Evolutionary conservation across 2,113 vertebrate species (phyloP).

Genomic region (Tyto alba): DNA sequence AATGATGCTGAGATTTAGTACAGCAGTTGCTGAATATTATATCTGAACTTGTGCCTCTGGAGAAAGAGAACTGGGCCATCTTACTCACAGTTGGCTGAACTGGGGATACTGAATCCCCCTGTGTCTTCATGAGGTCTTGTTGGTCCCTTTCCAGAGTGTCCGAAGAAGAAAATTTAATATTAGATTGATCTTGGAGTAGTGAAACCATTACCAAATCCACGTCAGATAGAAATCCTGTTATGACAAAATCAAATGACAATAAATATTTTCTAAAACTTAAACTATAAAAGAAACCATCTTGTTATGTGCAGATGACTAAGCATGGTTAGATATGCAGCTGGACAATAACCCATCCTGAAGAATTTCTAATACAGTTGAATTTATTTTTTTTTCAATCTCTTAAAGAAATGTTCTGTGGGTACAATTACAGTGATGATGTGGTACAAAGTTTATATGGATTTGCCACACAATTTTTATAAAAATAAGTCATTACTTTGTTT

Average conservation of each 20-base stretch:
- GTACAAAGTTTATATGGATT: neutral
- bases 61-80: neutral
- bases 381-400: neutral
- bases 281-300: neutral
- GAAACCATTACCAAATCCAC: constrained; percentile 74
- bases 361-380: neutral
- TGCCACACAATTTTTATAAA: neutral
- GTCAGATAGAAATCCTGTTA: constrained; percentile 48
- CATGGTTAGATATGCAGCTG: neutral
- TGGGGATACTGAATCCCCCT: constrained; percentile 68
- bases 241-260: constrained; percentile 6
- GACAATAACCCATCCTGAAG: neutral
- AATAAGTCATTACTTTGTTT: neutral
- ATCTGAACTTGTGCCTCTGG: neutral
- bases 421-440: neutral
- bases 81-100: constrained; percentile 70
- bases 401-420: neutral
- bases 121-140: constrained; percentile 73
- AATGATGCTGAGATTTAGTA: neutral
- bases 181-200: constrained; percentile 71
- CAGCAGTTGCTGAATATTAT: neutral
- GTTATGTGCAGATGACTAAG: neutral
- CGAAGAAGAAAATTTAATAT: constrained; percentile 66
- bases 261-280: neutral
- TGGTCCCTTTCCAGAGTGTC: constrained; percentile 70